Evolutionary conservation across 2,797 vertebrate genomes (phyloP), one percentile per base, ranked within the genome.

Genomic region (Avahi laniger): DNA sequence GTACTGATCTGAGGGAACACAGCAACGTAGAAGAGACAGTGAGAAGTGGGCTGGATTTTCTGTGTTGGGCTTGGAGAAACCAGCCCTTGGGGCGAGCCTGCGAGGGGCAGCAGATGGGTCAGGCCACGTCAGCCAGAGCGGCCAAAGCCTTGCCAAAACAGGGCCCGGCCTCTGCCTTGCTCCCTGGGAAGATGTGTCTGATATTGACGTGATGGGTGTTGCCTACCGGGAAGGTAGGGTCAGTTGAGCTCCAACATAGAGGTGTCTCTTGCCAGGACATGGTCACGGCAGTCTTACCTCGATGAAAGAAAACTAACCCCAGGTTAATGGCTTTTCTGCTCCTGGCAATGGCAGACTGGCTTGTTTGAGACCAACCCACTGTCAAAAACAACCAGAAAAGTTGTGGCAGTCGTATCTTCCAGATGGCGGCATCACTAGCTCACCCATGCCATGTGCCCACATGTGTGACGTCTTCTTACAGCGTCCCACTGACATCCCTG

Each of bases 241-340:
- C 24, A 86, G 50, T 22, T 26, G 35, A 78, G 50, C 87, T 89
- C 86, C 63, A 41, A 33, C 65, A 41, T n/a, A n/a, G 61, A 78
- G 20, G 2, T 46, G 15, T 24, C 50, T 24, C 57, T 89, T 8
- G 20, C 48, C 33, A 65, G 46, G 69, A 70, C 14, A 4, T 9
- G 35, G 26, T n/a, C 28, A 22, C 14, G 38, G 24, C 9, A 30
- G 28, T 63, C 76, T 67, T 73, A 43, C 13, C 48, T 43, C 52
- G 13, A 10, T 73, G 28, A 50, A 70, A 88, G 85, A 59, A 28
- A 92, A 52, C 41, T 22, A 92, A 65, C 48, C 18, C 7, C 26
- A 43, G 20, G 46, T 87, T 63, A 52, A 8, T 8, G 6, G n/a
- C 20, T 41, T 83, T 59, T 61, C 48, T 89, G 2, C 38, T 79